phyloP scores from a whole-genome alignment of 2,888 invertebrate genomes.

The Caenorhabditis doughertyi region DNA sequence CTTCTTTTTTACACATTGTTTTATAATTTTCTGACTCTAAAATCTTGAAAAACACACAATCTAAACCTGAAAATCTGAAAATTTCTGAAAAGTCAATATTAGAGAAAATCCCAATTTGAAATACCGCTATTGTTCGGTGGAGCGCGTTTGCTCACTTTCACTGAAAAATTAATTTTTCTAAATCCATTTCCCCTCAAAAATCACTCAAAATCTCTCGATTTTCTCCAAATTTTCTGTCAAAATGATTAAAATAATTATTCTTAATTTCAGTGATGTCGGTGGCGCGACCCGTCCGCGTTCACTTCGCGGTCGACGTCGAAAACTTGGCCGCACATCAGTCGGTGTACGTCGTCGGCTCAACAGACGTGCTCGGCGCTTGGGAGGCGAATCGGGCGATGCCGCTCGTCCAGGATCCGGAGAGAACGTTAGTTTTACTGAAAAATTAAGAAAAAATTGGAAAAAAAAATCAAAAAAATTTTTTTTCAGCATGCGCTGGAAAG shows the following conservation, averaged over 20 bases:
- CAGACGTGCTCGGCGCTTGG: slow-evolving; percentile 77
- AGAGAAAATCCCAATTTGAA: no score
- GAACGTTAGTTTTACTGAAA: slow-evolving; percentile 21
- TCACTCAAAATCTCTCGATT: not conserved
- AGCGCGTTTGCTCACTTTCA: not conserved
- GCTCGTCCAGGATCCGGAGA: slow-evolving; percentile 67
- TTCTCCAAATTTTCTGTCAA: not conserved
- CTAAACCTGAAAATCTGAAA: no score
- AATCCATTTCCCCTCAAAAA: no score
- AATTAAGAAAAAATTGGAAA: no score
- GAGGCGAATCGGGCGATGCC: slow-evolving; percentile 74
- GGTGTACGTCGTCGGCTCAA: slow-evolving; percentile 78
- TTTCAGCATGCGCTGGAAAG: slow-evolving; percentile 73
- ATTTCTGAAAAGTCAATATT: no score
- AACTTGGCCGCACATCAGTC: slow-evolving; percentile 70
- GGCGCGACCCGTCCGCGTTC: slow-evolving; percentile 69
- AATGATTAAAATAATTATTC: no score
- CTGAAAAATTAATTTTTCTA: no score
- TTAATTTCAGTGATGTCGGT: slow-evolving; percentile 64
- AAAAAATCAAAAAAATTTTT: slow-evolving; percentile 1
- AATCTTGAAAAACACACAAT: no score
- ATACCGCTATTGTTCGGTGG: not conserved
- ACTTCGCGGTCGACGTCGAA: slow-evolving; percentile 78
- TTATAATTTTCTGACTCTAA: no score
- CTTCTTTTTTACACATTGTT: no score